Evolutionary conservation across 2,888 invertebrate genomes (phyloP).

Genomic region (Drosophila greeni): DNA sequence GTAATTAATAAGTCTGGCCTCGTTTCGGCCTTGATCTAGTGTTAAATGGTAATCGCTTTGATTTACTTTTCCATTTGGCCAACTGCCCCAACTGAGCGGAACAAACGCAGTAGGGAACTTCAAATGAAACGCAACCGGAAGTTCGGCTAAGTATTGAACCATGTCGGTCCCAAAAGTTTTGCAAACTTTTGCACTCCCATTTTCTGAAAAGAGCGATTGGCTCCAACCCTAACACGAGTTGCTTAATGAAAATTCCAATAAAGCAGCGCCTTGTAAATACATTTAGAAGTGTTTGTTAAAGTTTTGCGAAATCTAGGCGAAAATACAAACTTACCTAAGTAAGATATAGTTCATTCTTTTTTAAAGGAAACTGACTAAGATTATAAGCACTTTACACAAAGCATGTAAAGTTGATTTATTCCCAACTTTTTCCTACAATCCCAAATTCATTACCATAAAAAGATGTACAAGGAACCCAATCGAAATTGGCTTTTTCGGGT

Average conservation of each 20-base stretch:
- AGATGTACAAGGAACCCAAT: not conserved
- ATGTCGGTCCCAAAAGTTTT: slow-evolving; percentile 34
- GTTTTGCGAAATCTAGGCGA: not conserved
- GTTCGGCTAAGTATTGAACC: slow-evolving; percentile 34
- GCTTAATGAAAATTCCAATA: slow-evolving; percentile 7
- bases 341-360: not conserved
- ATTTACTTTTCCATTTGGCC: slow-evolving; percentile 56
- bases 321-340: not conserved
- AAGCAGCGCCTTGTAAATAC: not conserved
- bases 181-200: slow-evolving; percentile 50
- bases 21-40: slow-evolving; percentile 27
- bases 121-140: slow-evolving; percentile 54
- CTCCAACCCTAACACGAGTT: slow-evolving; percentile 5
- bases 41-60: slow-evolving; percentile 43
- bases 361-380: too few relatives aligned
- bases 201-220: slow-evolving; percentile 17
- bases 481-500: slow-evolving; percentile 6
- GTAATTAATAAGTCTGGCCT: slow-evolving; percentile 57
- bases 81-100: slow-evolving; percentile 39
- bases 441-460: not conserved
- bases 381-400: too few relatives aligned
- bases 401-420: not conserved
- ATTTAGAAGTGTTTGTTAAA: not conserved
- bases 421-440: not conserved
- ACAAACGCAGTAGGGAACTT: slow-evolving; percentile 47